Conservation (phyloP, 2,888 invertebrate genomes). For the Anarsia innoxiella region DNA sequence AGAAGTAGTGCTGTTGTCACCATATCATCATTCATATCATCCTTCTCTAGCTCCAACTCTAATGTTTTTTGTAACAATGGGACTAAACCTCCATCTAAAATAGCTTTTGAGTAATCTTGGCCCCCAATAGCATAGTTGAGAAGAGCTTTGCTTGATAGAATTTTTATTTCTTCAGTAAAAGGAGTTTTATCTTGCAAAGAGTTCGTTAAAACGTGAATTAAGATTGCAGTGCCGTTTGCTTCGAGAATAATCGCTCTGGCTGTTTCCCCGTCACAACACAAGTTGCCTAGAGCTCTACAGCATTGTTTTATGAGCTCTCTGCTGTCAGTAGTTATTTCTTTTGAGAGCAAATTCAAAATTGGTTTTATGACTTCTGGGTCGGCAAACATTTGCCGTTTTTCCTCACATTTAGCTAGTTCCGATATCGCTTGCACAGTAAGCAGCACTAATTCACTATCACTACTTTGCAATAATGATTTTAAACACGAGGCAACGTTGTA, state of each 20-base stretch:
- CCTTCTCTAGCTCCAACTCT: conserved; percentile 55
- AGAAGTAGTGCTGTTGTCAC: conserved; percentile 73
- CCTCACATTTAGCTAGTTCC: conserved; percentile 86
- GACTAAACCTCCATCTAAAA: conserved; percentile 72
- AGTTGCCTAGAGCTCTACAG: conserved; percentile 89
- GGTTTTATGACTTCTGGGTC: conserved; percentile 74
- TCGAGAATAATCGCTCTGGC: conserved; percentile 71
- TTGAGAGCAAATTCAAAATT: conserved; percentile 71
- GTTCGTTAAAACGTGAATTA: conserved; percentile 53
- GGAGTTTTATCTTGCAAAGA: conserved; percentile 36
- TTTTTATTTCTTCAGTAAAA: conserved; percentile 72
- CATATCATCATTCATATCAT: conserved; percentile 73
- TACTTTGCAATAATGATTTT: conserved; percentile 52
- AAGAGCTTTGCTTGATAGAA: conserved; percentile 82
- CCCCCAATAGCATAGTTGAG: conserved; percentile 87
- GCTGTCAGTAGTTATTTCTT: conserved; percentile 43
- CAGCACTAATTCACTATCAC: conserved; percentile 67
- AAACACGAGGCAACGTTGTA: conserved; percentile 60
- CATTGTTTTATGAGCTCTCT: conserved; percentile 80
- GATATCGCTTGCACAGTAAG: conserved; percentile 83
- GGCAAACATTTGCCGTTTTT: conserved; percentile 82
- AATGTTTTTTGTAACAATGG: conserved; percentile 71
- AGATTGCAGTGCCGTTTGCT: conserved; percentile 62
- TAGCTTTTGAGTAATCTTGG: conserved; percentile 77
- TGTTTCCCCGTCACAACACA: conserved; percentile 90